phyloP scores from a whole-genome alignment of 2,797 vertebrate genomes.

The Rhinogobio ventralis region DNA sequence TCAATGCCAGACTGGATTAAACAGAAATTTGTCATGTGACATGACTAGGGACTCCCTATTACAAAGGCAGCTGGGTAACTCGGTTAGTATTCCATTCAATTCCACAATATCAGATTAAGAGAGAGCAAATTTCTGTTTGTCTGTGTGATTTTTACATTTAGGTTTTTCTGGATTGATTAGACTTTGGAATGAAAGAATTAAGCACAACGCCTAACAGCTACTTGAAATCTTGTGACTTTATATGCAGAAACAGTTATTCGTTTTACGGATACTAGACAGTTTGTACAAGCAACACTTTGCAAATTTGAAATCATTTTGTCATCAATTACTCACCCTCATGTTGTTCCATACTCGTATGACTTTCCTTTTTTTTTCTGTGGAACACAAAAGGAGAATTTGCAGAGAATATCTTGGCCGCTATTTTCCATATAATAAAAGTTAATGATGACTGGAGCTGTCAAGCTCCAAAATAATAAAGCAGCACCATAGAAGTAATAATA shows the following conservation, averaged over 20 bases:
- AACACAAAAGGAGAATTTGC: neutral
- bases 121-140: neutral
- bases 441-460: neutral
- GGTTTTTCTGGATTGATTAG: neutral
- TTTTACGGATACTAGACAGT: neutral
- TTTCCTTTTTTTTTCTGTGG: neutral
- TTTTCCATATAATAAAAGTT: neutral
- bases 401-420: neutral
- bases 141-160: neutral
- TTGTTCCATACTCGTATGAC: neutral
- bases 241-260: neutral
- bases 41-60: slow-evolving; percentile 33
- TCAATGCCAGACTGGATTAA: slow-evolving; percentile 52
- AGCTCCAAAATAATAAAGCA: neutral
- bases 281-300: neutral
- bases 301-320: neutral
- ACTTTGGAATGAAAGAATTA: neutral
- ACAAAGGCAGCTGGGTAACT: slow-evolving; percentile 23
- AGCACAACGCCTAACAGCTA: neutral
- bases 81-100: slow-evolving; percentile 39
- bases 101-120: slow-evolving; percentile 25
- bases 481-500: neutral
- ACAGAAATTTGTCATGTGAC: slow-evolving; percentile 36
- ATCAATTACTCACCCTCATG: neutral
- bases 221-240: neutral